Base-by-base conservation (phyloP, 2,113 vertebrate genomes). In the Spilogale gracilis region DNA sequence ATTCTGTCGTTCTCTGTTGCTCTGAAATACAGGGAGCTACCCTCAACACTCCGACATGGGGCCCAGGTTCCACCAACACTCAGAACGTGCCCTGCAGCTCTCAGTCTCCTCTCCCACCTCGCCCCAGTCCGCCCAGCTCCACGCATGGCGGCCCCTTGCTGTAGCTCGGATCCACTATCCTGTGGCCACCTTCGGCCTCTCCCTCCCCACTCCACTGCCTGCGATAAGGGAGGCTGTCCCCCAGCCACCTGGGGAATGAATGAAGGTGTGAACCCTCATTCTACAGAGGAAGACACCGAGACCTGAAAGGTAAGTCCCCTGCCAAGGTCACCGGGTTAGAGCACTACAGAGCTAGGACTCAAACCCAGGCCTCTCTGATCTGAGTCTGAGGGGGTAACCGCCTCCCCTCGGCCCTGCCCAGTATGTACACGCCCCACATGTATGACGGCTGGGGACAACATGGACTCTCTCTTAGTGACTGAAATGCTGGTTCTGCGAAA, bases 41-140 rank as follows among this genome's bases (percentile, higher is more conserved):
- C 43, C 60, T 78, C 20, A 25, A 71, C 14, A 54, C 84, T 45
- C 71, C 21, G 18, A 21, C 58, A 18, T 58, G 54, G 65, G 8
- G 45, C 18, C 45, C 9, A 7, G 63, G 16, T 54, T 81, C 38
- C 76, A 8, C 32, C 50, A 10, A 6, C 4, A 38, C 69, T 89
- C 87, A 16, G 69, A 54, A 32, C 1, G 45, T 18, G 73, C 23
- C 43, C 27, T n/a, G 43, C 18, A 1, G 27, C 65, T 52, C 23
- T 48, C 61, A 50, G 0, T 12, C 61, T 60, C 56, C 16, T 32
- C 38, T 17, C 63, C 63, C 25, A 0, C 25, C 18, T 16, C 6
- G 32, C 6, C 87, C 6, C 6, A 5, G 17, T 2, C n/a, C 0
- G 0, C 61, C 20, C 32, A 17, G 58, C 52, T 16, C 56, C 20